Conservation (phyloP, 2,113 vertebrate species). For the Sitta europaea region DNA sequence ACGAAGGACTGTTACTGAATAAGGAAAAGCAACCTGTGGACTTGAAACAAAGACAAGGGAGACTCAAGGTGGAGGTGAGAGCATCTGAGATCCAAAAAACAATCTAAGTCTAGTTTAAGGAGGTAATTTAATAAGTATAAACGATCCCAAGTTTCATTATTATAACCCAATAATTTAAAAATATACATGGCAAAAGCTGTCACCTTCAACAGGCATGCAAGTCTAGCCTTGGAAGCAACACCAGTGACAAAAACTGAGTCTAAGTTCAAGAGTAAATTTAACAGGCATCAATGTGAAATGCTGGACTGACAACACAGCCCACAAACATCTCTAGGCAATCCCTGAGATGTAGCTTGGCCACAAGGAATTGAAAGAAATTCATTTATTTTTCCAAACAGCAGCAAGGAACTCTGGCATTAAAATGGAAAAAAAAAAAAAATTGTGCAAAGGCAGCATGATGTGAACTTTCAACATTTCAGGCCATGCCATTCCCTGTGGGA, state of each 20-base stretch:
- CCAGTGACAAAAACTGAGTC: rapidly evolving
- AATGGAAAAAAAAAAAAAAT: neutral
- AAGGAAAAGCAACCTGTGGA: neutral
- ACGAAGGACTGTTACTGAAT: neutral
- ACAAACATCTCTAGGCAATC: neutral
- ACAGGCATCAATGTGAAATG: neutral
- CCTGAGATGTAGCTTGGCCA: neutral
- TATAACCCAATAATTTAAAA: neutral
- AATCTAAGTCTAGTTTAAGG: neutral
- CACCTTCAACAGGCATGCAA: neutral
- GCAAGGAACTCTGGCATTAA: neutral
- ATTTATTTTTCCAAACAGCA: neutral
- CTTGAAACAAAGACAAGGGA: neutral
- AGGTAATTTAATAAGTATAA: neutral
- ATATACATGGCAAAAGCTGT: neutral
- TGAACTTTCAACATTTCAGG: conserved; percentile 39
- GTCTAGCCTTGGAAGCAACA: neutral
- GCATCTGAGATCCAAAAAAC: neutral
- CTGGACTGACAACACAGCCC: neutral
- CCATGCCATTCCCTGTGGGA: neutral
- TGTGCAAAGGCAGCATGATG: neutral
- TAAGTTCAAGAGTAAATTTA: neutral
- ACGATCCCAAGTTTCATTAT: neutral
- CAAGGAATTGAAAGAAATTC: neutral
- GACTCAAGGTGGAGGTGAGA: neutral